Conservation (phyloP, 1,140 invertebrate species). For the Acyrthosiphon pisum region DNA sequence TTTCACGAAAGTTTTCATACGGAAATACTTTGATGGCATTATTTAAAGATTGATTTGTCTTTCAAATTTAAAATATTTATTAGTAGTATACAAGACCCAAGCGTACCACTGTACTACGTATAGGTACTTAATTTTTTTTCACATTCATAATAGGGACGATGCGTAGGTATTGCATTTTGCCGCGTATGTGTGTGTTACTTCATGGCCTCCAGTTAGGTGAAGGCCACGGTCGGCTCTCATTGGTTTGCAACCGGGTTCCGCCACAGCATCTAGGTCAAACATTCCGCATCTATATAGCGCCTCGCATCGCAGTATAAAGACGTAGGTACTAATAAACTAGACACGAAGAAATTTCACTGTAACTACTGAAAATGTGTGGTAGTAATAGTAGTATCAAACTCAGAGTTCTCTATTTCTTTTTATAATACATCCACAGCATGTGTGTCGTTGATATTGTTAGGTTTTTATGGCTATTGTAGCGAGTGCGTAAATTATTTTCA, state of each 20-base stretch:
- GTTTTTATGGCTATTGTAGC: background rate
- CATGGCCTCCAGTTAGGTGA: slow-evolving; percentile 56
- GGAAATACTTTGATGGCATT: background rate
- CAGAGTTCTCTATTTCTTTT: slow-evolving; percentile 24
- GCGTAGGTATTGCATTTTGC: background rate
- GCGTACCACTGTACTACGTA: background rate
- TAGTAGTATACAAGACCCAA: background rate
- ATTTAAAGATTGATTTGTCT: background rate
- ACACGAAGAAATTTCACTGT: slow-evolving; percentile 33
- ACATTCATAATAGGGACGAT: background rate
- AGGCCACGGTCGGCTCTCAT: slow-evolving; percentile 55
- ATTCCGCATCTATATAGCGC: slow-evolving; percentile 37
- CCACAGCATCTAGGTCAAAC: slow-evolving; percentile 53
- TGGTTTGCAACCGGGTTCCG: slow-evolving; percentile 56
- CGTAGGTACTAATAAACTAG: background rate
- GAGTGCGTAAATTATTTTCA: slow-evolving; percentile 17
- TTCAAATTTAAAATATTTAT: background rate
- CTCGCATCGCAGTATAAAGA: slow-evolving; percentile 22
- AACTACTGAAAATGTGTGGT: background rate
- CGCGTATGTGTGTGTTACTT: background rate
- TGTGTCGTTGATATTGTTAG: background rate
- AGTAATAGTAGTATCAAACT: background rate
- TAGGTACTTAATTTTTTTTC: background rate
- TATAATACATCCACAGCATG: background rate
- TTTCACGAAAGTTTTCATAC: background rate